Conservation (phyloP, 2,888 invertebrate species). For the Orthosia gothica region DNA sequence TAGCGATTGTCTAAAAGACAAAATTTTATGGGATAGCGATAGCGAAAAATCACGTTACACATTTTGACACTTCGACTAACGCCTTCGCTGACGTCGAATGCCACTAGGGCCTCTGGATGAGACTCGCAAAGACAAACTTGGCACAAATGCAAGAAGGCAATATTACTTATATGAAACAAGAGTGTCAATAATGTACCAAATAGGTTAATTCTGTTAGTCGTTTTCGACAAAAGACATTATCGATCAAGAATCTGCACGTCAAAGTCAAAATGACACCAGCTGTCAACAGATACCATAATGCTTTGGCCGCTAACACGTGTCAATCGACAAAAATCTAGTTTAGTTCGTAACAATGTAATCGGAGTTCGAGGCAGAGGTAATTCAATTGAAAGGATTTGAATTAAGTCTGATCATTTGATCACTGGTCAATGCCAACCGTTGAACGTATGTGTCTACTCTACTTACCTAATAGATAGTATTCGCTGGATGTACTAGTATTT, state of each 20-base stretch:
- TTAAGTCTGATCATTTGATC: slow-evolving; percentile 45
- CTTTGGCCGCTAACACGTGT: slow-evolving; percentile 1
- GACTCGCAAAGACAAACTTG: neutral
- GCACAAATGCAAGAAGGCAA: neutral
- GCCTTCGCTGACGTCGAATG: too few species aligned
- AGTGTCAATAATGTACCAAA: neutral
- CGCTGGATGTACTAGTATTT: neutral
- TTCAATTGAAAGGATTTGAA: slow-evolving; percentile 53
- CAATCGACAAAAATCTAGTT: slow-evolving; percentile 9
- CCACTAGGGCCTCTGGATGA: neutral
- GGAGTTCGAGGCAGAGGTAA: slow-evolving; percentile 20
- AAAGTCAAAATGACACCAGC: slow-evolving; percentile 1
- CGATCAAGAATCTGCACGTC: slow-evolving; percentile 11
- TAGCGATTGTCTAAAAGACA: too few species aligned
- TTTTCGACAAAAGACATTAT: neutral
- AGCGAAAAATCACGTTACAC: too few species aligned
- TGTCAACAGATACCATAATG: slow-evolving; percentile 18
- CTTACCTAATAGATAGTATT: neutral
- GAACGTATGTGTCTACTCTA: slow-evolving; percentile 8
- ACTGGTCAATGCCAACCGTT: slow-evolving; percentile 36
- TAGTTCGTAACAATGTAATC: slow-evolving; percentile 13
- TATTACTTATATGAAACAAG: neutral
- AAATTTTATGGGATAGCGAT: too few species aligned
- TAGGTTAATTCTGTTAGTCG: neutral
- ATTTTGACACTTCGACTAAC: too few species aligned